Conservation (phyloP, 2,113 vertebrate genomes). For the Naja naja region DNA sequence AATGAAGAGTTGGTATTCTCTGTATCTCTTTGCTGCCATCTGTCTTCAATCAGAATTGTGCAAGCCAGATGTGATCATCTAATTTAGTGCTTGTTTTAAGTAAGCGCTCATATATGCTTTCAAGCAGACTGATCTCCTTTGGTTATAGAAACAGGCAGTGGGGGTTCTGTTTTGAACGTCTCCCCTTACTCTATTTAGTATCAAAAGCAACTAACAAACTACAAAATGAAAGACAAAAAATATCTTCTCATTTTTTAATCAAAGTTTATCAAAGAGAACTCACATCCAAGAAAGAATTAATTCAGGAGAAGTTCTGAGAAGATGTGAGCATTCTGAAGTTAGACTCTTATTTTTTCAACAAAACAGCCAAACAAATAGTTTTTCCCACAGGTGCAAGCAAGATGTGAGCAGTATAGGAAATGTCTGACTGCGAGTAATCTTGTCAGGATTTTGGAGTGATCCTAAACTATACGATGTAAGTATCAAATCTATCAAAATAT, state of each 20-base stretch:
- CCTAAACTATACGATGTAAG: neutral
- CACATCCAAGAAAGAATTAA: neutral
- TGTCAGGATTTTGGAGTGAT: neutral
- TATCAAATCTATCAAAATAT: neutral
- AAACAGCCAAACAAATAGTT: neutral
- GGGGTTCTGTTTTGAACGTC: neutral
- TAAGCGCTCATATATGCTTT: neutral
- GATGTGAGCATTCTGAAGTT: neutral
- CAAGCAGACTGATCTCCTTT: neutral
- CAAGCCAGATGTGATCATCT: neutral
- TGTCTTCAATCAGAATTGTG: neutral
- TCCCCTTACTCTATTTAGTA: neutral
- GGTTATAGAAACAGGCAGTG: neutral
- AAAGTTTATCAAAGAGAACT: neutral
- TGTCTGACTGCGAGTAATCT: neutral
- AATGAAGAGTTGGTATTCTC: neutral
- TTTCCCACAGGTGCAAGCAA: neutral
- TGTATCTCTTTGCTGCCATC: neutral
- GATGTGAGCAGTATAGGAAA: neutral
- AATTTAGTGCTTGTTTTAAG: neutral
- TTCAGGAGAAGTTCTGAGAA: neutral
- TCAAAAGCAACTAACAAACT: neutral
- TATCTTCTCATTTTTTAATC: neutral
- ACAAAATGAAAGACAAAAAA: neutral
- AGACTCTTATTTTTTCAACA: neutral